Evolutionary conservation across 1,140 invertebrate genomes (phyloP), one percentile per base, ranked within the genome.

Genomic region (Chrysoperla carnea): DNA sequence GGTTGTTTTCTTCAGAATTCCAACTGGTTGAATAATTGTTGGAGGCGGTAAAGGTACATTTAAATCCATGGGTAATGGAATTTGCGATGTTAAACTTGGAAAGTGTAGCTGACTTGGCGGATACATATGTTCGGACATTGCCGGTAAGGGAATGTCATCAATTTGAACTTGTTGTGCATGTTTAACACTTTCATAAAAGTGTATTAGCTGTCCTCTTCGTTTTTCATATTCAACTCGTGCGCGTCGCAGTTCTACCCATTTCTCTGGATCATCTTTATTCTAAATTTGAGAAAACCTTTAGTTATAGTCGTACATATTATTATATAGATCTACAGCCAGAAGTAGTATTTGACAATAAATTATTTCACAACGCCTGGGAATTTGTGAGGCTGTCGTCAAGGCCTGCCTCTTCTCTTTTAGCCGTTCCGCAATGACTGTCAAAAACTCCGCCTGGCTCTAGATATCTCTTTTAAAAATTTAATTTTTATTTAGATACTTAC

Each of bases 221-320:
- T 86, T 84, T 58, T 96, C 90, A 70, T 98, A 97, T 46, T 97
- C 91, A 45, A 77, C 71, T 63, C 95, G 81, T 59, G 89, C 81
- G 47, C 85, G 76, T 58, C 87, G 91, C 8, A 98, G 62, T 50
- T 96, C 91, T 9, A 78, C 69, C 74, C 84, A 93, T 60, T 90
- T 88, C 49, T 94, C 88, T 43, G 85, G 83, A 63, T 97, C 91
- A 68, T 98, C 94, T 72, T 95, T 95, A 54, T 90, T 78, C 86
- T 93, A 52, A 23, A 61, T 54, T 23, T 23, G 17, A 23, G 17
- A 23, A 23, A 23, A 23, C 5, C 2, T 23, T 23, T 23, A 23
- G 2, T 46, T 50, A 52, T 47, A 52, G 40, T 39, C 6, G 17
- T n/a, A 42, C 9, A 36, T 31, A 31, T 31, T n/a, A n/a, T n/a